Base-by-base conservation (phyloP, 2,888 invertebrate species). In the Bombyx huttoni region DNA sequence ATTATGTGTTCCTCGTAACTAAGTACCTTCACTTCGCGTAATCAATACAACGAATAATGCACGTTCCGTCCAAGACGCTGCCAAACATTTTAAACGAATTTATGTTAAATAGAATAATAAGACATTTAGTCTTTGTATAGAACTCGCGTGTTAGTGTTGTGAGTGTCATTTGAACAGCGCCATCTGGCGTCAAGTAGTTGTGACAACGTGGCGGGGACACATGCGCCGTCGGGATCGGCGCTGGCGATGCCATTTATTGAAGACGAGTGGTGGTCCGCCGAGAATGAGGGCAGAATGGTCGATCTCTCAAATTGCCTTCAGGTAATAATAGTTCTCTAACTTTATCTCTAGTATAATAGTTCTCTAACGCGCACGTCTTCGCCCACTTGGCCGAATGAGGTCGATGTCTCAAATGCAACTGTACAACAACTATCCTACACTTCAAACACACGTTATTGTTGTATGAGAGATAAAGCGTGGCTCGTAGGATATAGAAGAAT, bases 221-320 rank as follows among this genome's bases (percentile, higher is more conserved):
- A 90, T 89, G 90, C 90, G 83, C 88, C 89, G 89, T 81, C 89
- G 82, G 90, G 85, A 78, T 89, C 89, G 89, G 89, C 91, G 84
- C 87, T 92, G 92, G 93, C 94, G 91, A 96, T 96, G 96, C 96
- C 96, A 91, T 97, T 96, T 91, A 96, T 97, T 89, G 96, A 97
- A 91, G 96, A 97, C 92, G 96, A 97, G 83, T 91, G 96, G 81
- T 97, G 97, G 97, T 95, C 96, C 91, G 95, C 96, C 76, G 96
- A 96, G 91, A 96, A 96, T 89, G 96, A 96, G 90, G 96, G 96
- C 83, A 96, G 96, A 86, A 96, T 96, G 93, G 96, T 96, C 74
- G 96, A 96, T 81, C 91, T 96, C 77, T 94, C 95, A 68, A 93
- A 94, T 82, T 96, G 96, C 89, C 91, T 96, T 74, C 94, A 94